Conservation (phyloP, 2,113 vertebrate species). For the Daphoenositta chrysoptera region DNA sequence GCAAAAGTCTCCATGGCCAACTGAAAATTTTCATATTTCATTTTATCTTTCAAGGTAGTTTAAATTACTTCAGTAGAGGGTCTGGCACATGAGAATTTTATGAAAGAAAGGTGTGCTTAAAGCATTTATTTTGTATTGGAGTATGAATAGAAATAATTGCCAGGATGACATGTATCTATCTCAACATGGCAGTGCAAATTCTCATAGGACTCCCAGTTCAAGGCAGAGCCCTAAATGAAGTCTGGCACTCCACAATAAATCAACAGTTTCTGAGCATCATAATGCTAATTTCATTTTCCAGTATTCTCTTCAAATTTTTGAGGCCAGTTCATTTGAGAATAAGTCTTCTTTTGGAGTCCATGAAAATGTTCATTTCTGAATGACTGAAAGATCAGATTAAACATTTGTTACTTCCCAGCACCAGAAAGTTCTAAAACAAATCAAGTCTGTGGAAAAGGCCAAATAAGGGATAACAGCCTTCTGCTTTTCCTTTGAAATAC, state of each 20-base stretch:
- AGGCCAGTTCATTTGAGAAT: neutral
- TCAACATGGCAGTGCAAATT: neutral
- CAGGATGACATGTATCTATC: neutral
- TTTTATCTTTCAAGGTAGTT: neutral
- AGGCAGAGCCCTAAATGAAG: neutral
- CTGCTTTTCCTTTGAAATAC: neutral
- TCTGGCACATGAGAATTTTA: neutral
- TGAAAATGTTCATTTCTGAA: neutral
- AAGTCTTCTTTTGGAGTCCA: neutral
- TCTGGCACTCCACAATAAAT: neutral
- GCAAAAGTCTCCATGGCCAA: neutral
- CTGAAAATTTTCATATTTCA: neutral
- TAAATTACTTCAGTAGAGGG: rapidly evolving
- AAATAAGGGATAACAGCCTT: neutral
- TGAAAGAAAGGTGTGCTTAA: neutral
- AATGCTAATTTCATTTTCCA: neutral
- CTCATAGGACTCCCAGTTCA: neutral
- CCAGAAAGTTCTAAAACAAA: neutral
- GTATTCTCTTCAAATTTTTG: neutral
- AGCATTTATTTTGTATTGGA: neutral
- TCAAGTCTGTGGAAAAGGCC: neutral
- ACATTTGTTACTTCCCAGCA: neutral
- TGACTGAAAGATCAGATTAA: neutral
- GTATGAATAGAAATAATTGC: neutral
- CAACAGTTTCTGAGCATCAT: neutral